A percentile compares a stretch with the other conserved stretches of the same genome.
Conservation (phyloP, 1,140 invertebrate genomes). For the Diuraphis noxia region DNA sequence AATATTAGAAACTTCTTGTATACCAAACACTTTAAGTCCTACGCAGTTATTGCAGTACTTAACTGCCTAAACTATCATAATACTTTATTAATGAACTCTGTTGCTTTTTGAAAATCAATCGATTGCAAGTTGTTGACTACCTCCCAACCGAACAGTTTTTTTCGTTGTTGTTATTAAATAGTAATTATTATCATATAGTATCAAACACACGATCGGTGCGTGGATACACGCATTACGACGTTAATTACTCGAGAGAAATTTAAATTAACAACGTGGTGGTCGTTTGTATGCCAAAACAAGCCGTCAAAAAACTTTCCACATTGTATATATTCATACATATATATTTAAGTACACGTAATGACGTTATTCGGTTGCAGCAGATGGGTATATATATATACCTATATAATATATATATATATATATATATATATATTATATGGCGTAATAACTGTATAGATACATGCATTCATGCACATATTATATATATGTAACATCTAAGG, state of each 20-base stretch:
- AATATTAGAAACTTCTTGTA: not conserved
- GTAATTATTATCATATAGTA: not conserved
- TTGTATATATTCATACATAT: not conserved
- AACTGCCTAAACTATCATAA: not conserved
- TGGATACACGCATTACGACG: not conserved
- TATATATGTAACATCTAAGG: not conserved
- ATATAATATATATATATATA: no score
- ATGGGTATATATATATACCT: not conserved
- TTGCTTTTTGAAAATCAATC: not conserved
- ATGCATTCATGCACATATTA: not conserved
- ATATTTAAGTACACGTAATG: not conserved
- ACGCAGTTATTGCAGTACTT: not conserved
- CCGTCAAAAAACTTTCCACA: not conserved
- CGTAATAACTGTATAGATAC: not conserved
- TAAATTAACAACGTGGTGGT: not conserved
- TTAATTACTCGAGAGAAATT: not conserved
- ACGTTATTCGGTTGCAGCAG: constrained; percentile 1
- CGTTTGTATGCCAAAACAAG: not conserved
- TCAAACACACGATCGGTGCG: not conserved
- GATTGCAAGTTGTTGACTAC: not conserved
- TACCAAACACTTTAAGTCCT: not conserved
- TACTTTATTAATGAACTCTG: not conserved
- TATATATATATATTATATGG: not conserved
- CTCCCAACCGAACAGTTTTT: not conserved
- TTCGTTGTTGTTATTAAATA: not conserved